phyloP scores from a whole-genome alignment of 2,113 vertebrate species.

The Tylochromis polylepis region DNA sequence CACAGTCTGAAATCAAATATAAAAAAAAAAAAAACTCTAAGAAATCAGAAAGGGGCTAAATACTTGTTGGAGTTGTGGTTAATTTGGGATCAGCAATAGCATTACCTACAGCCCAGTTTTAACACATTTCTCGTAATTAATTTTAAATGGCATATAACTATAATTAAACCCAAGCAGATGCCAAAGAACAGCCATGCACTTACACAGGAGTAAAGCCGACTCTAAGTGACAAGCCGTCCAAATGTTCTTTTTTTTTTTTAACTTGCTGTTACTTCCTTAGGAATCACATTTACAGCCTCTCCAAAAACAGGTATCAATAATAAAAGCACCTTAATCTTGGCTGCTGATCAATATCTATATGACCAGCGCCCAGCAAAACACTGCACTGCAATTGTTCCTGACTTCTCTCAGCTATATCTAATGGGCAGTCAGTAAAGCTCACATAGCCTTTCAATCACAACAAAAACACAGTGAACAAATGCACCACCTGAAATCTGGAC shows the following conservation, averaged over 20 bases:
- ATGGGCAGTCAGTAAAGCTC: conserved; percentile 3
- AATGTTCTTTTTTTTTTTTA: neutral
- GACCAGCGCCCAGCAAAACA: neutral
- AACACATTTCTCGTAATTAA: neutral
- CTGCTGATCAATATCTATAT: conserved; percentile 28
- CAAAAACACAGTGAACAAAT: conserved; percentile 17
- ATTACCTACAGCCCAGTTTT: neutral
- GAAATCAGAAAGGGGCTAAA: neutral
- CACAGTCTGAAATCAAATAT: too few species aligned
- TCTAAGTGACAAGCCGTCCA: neutral
- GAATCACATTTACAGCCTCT: conserved; percentile 19
- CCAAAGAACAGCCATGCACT: neutral
- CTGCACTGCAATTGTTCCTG: conserved; percentile 23
- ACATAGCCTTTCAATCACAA: conserved; percentile 1
- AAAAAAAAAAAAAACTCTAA: neutral
- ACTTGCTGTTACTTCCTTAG: neutral
- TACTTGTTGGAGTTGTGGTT: neutral
- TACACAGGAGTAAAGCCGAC: neutral
- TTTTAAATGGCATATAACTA: neutral
- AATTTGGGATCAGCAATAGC: neutral
- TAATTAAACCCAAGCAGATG: neutral
- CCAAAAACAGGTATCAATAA: conserved; percentile 17
- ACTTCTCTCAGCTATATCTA: conserved; percentile 8
- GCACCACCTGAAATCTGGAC: conserved; percentile 5
- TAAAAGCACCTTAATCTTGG: conserved; percentile 13